Base-by-base conservation (phyloP, 2,797 vertebrate species). In the Distichodus sexfasciatus region DNA sequence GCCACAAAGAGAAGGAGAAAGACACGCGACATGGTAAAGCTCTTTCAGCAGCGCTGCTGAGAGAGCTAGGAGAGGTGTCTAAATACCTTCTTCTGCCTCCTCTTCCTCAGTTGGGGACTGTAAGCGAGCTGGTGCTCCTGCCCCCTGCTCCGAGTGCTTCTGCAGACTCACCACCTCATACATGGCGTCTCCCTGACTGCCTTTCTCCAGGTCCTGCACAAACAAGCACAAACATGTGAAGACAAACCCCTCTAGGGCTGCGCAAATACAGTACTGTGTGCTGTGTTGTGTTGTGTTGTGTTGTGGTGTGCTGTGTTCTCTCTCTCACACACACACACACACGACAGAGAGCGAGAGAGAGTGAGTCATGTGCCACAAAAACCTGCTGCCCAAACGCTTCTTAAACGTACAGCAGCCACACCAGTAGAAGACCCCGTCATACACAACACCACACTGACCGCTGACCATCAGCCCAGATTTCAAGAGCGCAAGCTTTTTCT, bases 131-230 rank as follows among this genome's bases (percentile, higher is more conserved):
- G 84, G 89, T 76, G 79, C 88, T 83, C 90, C 90, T 0, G 81
- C 80, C 69, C 86, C 89, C 83, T 86, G 91, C 77, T 96, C 94
- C 11, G 93, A 93, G 71, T 95, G 91, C 76, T 94, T 92, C 79
- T 95, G 94, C 40, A 99, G 91, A 81, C 93, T 97, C 79, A 95
- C 90, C 80, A 99, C 96, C 82, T 98, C 97, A 76, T 94, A 97
- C 78, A 98, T 94, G 4, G 91, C 88, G 62, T 98, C 97, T 46
- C 92, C 93, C 50, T 91, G 79, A 38, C 89, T 91, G 75, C 80
- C 81, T 85, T 90, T 93, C 41, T 92, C 92, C 65, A 92, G 88
- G 72, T 87, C 90, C 94, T 98, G 81, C 74, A 70, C 44, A 76
- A 36, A 72, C 48, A 66, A 41, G 64, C 36, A 44, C 14, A 31